Evolutionary conservation across 1,140 invertebrate genomes (phyloP), one percentile per base, ranked within the genome.

Genomic region (Agrypnia vestita): DNA sequence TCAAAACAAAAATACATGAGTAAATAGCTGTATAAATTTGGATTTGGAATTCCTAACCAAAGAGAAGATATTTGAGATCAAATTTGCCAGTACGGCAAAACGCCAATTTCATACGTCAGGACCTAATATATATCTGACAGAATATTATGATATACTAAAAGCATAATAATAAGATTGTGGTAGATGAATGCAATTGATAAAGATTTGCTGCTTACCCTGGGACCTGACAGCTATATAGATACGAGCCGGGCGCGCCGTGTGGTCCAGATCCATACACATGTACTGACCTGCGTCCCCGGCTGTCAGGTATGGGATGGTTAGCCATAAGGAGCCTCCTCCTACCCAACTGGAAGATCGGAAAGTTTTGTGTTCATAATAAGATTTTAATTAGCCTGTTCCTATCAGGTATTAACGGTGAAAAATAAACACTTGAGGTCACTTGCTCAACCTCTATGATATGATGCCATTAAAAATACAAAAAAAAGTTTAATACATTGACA

Each of bases 201-300:
- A 17, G 19, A 21, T 49, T 47, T 17, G 10, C 11, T 1, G 0
- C 46, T 3, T 55, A 81, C 80, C 44, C 15, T 53, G n/a, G 19
- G 74, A 17, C 73, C 44, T 77, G 35, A 82, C 78, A 1, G 59
- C 67, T 10, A 82, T 56, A 46, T 53, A 43, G 15, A 74, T 25
- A 3, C 71, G 49, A 11, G 61, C 78, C 19, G 17, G 17, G 8
- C 46, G 19, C n/a, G 19, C 35, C 10, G 19, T 25, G 53, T 69
- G 19, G 15, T 49, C 25, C 56, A 25, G 19, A 10, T 69, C 69
- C 25, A 82, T n/a, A 43, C 81, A 83, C n/a, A 72, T 61, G 69
- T 83, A 83, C n/a, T 59, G 44, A 3, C 81, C 81, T 3, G 76
- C 75, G 75, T 83, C 81, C 10, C 21, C 75, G 6, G 49, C 15